Base-by-base conservation (phyloP, 2,113 vertebrate species). In the Tiliqua scincoides region DNA sequence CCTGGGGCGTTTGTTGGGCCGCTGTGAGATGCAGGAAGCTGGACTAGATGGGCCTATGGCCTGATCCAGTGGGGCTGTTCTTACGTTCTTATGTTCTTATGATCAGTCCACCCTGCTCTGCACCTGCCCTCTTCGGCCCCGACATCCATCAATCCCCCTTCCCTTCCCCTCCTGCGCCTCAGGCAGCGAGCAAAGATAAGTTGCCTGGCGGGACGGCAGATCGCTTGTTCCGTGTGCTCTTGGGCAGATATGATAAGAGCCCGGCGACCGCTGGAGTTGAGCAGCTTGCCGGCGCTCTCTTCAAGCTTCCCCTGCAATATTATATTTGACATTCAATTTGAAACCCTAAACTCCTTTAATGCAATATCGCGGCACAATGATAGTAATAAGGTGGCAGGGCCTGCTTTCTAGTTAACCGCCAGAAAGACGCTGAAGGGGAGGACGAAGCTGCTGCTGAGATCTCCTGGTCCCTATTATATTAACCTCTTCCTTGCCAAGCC, bases 271-370 rank as follows among this genome's bases (percentile, higher is more conserved):
- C 87, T 15, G 72, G 89, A 93, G 88, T 91, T 21, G 83, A 94
- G 89, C 89, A 87, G 88, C 92, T 91, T 62, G 80, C 89, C 86
- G 91, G 92, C 0, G 0, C 92, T 88, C 85, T 91, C 68, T 80
- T 95, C 94, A 94, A 93, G 87, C 86, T 90, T 93, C 87, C 89
- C 89, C 93, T 87, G 88, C 89, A 82, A 93, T 93, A 95, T 94
- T 95, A 91, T 95, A 94, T 95, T 94, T 95, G 95, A 95, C 95
- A 92, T 95, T 94, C 92, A 93, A 95, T 95, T 95, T 93, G 93
- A 94, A 95, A 93, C 88, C 88, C 85, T 94, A 91, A 95, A 94
- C 88, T 95, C 89, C 91, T 94, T 93, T 94, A 95, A 95, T 90
- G 92, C 85, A 90, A 77, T 90, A 94, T 93, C 91, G 92, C 91